Evolutionary conservation across 2,888 invertebrate genomes (phyloP).

Genomic region (Helleia helle): DNA sequence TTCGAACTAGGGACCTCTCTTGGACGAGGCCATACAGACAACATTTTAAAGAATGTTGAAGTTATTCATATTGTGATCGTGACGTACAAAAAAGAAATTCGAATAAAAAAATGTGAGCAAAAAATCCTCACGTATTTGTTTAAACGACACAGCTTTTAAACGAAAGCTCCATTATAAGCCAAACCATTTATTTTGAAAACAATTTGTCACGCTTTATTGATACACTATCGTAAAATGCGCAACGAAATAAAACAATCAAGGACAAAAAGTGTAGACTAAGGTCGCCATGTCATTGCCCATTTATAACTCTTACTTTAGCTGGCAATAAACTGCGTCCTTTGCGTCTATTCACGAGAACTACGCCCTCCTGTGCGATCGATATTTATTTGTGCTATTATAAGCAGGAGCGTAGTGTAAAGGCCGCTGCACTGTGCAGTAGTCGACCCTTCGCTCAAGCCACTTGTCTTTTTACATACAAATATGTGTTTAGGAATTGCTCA

Average conservation of each 20-base stretch:
- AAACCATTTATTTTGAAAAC: slow-evolving; percentile 1
- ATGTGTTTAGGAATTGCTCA: neutral
- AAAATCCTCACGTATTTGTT: too few species aligned
- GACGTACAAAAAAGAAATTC: too few species aligned
- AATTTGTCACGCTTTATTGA: slow-evolving; percentile 7
- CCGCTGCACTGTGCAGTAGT: slow-evolving; percentile 23
- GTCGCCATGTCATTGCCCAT: slow-evolving; percentile 8
- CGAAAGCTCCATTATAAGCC: neutral
- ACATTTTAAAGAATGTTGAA: too few species aligned
- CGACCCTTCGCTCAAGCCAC: slow-evolving; percentile 12
- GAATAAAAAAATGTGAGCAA: too few species aligned
- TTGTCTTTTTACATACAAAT: neutral
- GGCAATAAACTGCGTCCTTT: slow-evolving; percentile 11
- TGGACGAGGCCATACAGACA: too few species aligned
- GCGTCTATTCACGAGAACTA: slow-evolving; percentile 23
- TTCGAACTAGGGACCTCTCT: too few species aligned
- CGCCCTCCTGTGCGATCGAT: slow-evolving; percentile 31
- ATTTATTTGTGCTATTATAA: slow-evolving; percentile 27
- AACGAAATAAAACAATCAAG: neutral
- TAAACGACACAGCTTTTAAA: too few species aligned
- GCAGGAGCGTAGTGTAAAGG: slow-evolving; percentile 23
- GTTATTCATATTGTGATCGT: too few species aligned
- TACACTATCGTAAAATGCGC: slow-evolving; percentile 7
- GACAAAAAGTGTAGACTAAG: slow-evolving; percentile 4
- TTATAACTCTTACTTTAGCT: slow-evolving; percentile 5